Evolutionary conservation across 2,797 vertebrate genomes (phyloP).

Genomic region (Melopsittacus undulatus): DNA sequence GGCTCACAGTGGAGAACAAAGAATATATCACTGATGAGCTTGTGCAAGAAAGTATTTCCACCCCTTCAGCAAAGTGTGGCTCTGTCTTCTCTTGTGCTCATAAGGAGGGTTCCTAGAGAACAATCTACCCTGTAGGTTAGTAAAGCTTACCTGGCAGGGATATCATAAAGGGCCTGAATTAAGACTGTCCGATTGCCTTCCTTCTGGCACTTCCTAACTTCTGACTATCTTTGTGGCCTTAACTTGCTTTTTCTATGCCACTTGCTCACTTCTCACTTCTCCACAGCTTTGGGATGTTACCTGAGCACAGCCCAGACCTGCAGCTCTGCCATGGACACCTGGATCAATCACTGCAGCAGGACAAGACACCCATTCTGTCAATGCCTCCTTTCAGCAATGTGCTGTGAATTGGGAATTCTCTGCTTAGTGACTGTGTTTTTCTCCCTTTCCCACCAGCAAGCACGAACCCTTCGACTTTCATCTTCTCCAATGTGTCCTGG

Average conservation of each 20-base stretch:
- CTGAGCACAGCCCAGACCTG: background rate
- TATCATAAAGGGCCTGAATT: background rate
- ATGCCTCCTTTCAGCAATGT: background rate
- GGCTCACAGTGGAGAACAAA: background rate
- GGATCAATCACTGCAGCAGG: background rate
- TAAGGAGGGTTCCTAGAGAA: background rate
- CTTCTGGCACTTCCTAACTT: background rate
- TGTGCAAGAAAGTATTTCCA: background rate
- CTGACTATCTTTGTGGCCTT: background rate
- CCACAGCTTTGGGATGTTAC: background rate
- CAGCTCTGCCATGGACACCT: rapidly evolving
- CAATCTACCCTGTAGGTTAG: background rate
- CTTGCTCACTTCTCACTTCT: background rate
- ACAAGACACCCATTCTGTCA: background rate
- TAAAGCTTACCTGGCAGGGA: background rate
- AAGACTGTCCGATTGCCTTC: background rate
- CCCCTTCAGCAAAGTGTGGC: background rate
- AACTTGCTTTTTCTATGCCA: background rate
- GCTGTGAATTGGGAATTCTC: background rate
- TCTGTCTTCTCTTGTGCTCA: background rate
- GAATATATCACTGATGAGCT: background rate
- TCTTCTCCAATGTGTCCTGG: background rate
- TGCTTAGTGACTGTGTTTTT: background rate
- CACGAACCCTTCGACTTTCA: background rate
- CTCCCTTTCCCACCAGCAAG: background rate